Percentiles rank a stretch among this genome's conserved stretches.
phyloP scores from a whole-genome alignment of 2,888 invertebrate genomes.

The Acrobasis repandana region DNA sequence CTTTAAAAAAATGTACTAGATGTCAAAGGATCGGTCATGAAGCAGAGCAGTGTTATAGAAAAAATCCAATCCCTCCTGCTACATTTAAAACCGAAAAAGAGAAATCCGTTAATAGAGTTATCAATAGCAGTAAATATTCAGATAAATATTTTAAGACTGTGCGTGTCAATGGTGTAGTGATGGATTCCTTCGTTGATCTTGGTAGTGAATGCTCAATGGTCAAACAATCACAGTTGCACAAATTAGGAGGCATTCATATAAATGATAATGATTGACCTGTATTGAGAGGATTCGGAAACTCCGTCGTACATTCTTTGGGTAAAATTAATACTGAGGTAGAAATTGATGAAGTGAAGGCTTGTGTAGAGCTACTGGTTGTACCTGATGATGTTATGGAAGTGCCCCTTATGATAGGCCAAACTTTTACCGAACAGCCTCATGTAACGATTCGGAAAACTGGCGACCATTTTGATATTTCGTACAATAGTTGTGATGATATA shows the following conservation, averaged over 20 bases:
- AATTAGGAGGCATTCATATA: neutral
- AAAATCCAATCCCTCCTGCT: neutral
- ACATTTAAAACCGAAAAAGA: neutral
- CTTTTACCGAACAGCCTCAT: neutral
- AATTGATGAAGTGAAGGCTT: neutral
- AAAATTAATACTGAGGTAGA: neutral
- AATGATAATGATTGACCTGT: neutral
- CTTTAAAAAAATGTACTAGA: neutral
- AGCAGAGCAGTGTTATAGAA: neutral
- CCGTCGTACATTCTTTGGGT: neutral
- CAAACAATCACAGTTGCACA: neutral
- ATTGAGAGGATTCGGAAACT: neutral
- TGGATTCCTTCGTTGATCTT: neutral
- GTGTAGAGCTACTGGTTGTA: neutral
- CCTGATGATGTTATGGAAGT: neutral
- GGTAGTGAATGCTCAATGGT: constrained; percentile 3
- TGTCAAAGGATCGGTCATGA: neutral
- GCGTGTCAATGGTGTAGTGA: neutral
- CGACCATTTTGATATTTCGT: neutral
- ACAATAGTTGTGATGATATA: too few species aligned
- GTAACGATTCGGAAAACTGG: neutral
- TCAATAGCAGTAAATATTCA: neutral
- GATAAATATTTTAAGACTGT: neutral
- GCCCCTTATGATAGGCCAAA: neutral
- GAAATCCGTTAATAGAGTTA: neutral